These are phyloP conservation scores for Platypus cylindrus DNA, from an alignment of 2,888 invertebrate species.

Conservation along the genomic window DNA sequence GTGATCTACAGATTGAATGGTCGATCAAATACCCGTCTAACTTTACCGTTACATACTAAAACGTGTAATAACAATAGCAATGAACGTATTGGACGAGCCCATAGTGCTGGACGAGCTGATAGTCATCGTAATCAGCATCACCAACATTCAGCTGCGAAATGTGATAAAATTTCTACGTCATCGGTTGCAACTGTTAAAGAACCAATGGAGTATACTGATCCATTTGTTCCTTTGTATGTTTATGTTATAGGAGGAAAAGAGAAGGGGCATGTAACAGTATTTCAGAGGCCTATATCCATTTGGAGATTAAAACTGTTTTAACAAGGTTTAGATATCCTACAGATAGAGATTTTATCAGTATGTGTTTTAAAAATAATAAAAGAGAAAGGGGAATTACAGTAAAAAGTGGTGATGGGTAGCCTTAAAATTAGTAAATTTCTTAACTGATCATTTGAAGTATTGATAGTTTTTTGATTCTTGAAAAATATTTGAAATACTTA, in stretches of 20 bases:
- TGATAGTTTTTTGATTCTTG: no score
- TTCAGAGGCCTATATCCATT: conserved; percentile 63
- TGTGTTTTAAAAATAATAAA: background rate
- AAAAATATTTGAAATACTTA: no score
- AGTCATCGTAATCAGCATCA: conserved; percentile 13
- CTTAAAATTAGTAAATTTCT: no score
- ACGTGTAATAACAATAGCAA: conserved; percentile 24
- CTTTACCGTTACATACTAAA: conserved; percentile 37
- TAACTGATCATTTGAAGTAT: no score
- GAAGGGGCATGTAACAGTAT: conserved; percentile 61
- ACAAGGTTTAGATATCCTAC: conserved; percentile 9
- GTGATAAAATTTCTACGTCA: no score
- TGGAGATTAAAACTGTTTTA: conserved; percentile 58
- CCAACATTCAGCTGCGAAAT: conserved; percentile 12
- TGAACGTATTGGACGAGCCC: conserved; percentile 32
- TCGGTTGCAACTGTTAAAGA: conserved; percentile 2
- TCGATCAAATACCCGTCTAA: conserved; percentile 35
- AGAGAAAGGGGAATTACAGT: background rate
- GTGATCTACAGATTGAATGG: conserved; percentile 28
- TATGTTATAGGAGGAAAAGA: conserved; percentile 71
- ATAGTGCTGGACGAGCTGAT: conserved; percentile 42
- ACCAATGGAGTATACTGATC: conserved; percentile 28
- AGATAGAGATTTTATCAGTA: background rate
- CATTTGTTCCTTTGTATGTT: conserved; percentile 44
- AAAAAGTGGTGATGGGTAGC: no score